phyloP scores from a whole-genome alignment of 1,140 invertebrate species.

The Archivesica marissinica region DNA sequence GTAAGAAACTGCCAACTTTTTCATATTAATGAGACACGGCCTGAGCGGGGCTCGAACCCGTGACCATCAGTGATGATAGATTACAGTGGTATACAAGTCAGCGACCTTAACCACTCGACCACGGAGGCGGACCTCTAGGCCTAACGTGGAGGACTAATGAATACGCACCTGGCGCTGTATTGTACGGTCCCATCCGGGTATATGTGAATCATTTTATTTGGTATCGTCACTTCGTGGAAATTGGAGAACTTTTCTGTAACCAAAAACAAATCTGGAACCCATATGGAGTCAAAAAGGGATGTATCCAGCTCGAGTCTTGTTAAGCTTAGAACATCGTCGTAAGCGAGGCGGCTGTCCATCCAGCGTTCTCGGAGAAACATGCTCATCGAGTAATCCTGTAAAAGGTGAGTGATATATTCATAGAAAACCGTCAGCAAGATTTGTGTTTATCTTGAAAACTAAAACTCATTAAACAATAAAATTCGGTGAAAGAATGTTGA shows the following conservation, averaged over 20 bases:
- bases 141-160: not conserved
- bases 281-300: conserved; percentile 81
- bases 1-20: too few relatives aligned
- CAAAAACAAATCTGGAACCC: conserved; percentile 88
- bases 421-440: too few relatives aligned
- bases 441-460: too few relatives aligned
- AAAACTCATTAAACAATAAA: too few relatives aligned
- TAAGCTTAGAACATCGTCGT: conserved; percentile 86
- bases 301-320: conserved; percentile 63
- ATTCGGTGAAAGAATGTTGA: too few relatives aligned
- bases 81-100: too few relatives aligned
- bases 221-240: conserved; percentile 86
- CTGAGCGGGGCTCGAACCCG: too few relatives aligned
- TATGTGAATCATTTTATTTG: conserved; percentile 68
- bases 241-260: conserved; percentile 88
- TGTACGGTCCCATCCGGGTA: conserved; percentile 64
- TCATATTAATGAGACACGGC: too few relatives aligned
- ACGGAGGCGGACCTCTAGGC: too few relatives aligned
- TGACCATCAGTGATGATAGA: too few relatives aligned
- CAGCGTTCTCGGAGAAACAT: conserved; percentile 87
- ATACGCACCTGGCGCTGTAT: conserved; percentile 65
- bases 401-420: too few relatives aligned
- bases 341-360: conserved; percentile 85
- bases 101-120: too few relatives aligned
- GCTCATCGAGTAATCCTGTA: conserved; percentile 87